Percentiles rank a stretch among this genome's conserved stretches.
Evolutionary conservation across 2,888 invertebrate genomes (phyloP).

Genomic region (Ophioninae sp.): DNA sequence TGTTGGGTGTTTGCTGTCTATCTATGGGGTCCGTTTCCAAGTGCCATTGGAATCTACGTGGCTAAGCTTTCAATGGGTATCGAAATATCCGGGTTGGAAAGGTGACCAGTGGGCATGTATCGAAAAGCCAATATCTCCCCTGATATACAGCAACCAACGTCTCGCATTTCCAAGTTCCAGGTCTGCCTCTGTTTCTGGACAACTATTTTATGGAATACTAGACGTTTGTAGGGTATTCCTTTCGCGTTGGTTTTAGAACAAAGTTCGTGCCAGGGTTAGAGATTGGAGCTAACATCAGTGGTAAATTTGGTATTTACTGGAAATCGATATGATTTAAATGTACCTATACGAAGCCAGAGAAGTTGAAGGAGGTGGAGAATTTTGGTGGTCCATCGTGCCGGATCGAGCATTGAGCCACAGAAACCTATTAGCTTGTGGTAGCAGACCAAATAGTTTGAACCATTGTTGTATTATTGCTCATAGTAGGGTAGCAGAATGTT

Average conservation of each 20-base stretch:
- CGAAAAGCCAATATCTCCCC: conserved; percentile 10
- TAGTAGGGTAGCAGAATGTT: conserved; percentile 36
- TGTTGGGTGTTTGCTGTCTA: background rate
- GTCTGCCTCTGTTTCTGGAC: conserved; percentile 55
- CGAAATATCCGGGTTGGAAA: background rate
- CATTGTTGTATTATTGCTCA: conserved; percentile 56
- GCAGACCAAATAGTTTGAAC: conserved; percentile 58
- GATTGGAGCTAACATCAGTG: conserved; percentile 54
- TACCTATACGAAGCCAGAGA: background rate
- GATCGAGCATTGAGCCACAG: conserved; percentile 48
- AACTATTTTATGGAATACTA: conserved; percentile 69
- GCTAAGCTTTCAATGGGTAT: background rate
- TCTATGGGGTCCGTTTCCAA: background rate
- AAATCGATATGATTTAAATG: conserved; percentile 26
- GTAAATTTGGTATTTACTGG: conserved; percentile 54
- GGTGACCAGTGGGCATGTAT: background rate
- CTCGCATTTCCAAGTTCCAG: conserved; percentile 18
- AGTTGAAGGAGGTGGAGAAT: conserved; percentile 22
- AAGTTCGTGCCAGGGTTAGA: conserved; percentile 48
- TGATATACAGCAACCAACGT: conserved; percentile 9
- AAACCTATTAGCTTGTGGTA: conserved; percentile 49
- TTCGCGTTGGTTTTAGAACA: conserved; percentile 57
- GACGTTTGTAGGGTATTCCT: conserved; percentile 60
- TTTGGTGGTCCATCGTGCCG: conserved; percentile 17
- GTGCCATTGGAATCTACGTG: background rate